Base-by-base conservation (phyloP, 2,888 invertebrate genomes). In the Cerastis leucographa region DNA sequence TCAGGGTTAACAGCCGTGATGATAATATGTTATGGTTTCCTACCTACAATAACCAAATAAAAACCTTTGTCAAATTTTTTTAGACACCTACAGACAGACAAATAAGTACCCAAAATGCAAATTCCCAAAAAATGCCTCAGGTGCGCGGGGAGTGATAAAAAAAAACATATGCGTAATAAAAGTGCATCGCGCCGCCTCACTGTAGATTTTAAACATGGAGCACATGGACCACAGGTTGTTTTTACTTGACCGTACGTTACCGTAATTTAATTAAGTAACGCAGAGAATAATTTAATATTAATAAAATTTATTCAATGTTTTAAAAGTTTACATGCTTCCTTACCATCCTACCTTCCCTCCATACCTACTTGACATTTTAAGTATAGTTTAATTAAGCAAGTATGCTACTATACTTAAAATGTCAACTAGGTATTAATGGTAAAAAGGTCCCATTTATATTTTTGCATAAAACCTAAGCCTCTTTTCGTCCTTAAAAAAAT, bases 201-300 rank as follows among this genome's bases (percentile, higher is more conserved):
- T 61, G 35, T 62, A 19, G 14, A 62, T 56, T 79, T 75, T 35
- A 67, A 62, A 54, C 40, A 59, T 22, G 42, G 14, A 49, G 40
- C 14, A 56, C 25, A 14, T 61, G 59, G 35, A 4, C 49, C 49
- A 51, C 29, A 46, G 79, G 66, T 70, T 65, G 42, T 70, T 79
- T 74, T 62, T 42, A 66, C 59, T 51, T 51, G 25, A n/a, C 40
- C 14, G 46, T 62, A 67, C 70, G 29, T n/a, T n/a, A n/a, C n/a
- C n/a, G n/a, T 59, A 59, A 59, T 54, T 75, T 67, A 71, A 71
- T 71, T 71, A 68, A 71, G 42, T 71, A 68, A 71, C 42, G 44
- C 19, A 19, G 25, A 44, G 25, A 19, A 68, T 76, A 75, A 68
- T 75, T 6, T 49, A 56, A 66, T 42, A 11, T 6, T 49, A 56